These are phyloP conservation scores for Lutjanus argentimaculatus DNA, from an alignment of 2,797 vertebrate species.

Conservation along the genomic window DNA sequence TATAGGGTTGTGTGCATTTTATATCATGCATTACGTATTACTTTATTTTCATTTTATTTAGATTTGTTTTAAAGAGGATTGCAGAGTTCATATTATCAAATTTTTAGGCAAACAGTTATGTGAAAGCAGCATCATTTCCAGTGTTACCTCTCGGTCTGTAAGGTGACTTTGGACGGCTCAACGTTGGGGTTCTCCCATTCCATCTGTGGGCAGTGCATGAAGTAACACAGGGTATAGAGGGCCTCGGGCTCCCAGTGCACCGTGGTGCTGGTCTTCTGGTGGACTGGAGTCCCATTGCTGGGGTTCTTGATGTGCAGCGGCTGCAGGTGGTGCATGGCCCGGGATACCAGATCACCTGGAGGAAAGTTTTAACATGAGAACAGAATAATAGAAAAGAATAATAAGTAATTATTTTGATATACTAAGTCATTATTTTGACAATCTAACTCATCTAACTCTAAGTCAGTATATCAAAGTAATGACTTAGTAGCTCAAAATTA, in stretches of 20 bases:
- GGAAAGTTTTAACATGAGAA: constrained; percentile 4
- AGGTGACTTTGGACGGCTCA: constrained; percentile 95
- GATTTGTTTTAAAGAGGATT: too few relatives aligned
- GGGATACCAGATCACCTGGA: constrained; percentile 95
- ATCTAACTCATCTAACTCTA: too few relatives aligned
- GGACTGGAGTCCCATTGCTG: constrained; percentile 92
- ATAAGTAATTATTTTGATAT: too few relatives aligned
- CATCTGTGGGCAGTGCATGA: constrained; percentile 99
- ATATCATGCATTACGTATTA: too few relatives aligned
- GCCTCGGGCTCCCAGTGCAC: constrained; percentile 98
- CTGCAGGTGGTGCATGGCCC: constrained; percentile 98
- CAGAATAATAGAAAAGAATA: too few relatives aligned
- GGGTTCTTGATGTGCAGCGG: constrained; percentile 94
- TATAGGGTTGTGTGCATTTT: too few relatives aligned
- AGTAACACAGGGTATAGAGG: constrained; percentile 98
- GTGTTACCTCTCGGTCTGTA: constrained; percentile 93
- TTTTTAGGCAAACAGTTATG: not conserved
- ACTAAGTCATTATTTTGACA: too few relatives aligned
- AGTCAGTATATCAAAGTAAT: too few relatives aligned
- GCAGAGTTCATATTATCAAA: not conserved
- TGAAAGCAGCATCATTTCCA: not conserved
- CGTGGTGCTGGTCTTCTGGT: constrained; percentile 88
- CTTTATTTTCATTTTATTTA: too few relatives aligned
- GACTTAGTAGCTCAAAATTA: too few relatives aligned
- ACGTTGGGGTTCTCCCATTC: constrained; percentile 99